A percentile compares a stretch with the other conserved stretches of the same genome.
Evolutionary conservation across 2,113 vertebrate genomes (phyloP).

Genomic region (Sinocyclocheilus anophthalmus): DNA sequence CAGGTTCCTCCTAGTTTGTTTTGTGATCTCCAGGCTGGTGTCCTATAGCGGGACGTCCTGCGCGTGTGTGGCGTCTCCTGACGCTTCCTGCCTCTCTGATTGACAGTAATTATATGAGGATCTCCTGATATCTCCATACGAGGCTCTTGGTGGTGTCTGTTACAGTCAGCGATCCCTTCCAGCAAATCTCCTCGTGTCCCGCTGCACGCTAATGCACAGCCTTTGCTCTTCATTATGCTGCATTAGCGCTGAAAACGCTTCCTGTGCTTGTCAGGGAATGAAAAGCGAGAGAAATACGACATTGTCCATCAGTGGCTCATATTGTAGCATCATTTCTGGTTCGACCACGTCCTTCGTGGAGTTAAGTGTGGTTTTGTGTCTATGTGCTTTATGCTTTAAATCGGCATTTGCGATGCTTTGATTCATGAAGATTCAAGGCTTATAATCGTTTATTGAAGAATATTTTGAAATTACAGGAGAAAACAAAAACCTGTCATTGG

Average conservation of each 20-base stretch:
- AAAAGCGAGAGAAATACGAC: neutral
- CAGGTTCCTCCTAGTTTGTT: no score
- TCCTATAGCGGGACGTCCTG: neutral
- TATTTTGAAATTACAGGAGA: no score
- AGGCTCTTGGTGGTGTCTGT: neutral
- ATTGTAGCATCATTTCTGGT: neutral
- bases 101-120: conserved; percentile 68
- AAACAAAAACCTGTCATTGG: no score
- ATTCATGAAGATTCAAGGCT: no score
- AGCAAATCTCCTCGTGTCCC: neutral
- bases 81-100: conserved; percentile 53
- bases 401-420: neutral
- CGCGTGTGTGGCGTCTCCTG: conserved; percentile 1
- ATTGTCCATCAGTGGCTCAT: neutral
- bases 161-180: conserved; percentile 12
- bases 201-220: neutral
- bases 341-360: neutral
- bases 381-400: neutral
- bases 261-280: neutral
- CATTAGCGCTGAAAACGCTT: neutral
- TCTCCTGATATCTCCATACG: conserved; percentile 5
- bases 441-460: no score
- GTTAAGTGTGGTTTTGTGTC: neutral
- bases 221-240: neutral
- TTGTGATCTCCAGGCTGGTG: no score